Evolutionary conservation across 2,888 invertebrate genomes (phyloP).

Genomic region (Campopleginae sp.): DNA sequence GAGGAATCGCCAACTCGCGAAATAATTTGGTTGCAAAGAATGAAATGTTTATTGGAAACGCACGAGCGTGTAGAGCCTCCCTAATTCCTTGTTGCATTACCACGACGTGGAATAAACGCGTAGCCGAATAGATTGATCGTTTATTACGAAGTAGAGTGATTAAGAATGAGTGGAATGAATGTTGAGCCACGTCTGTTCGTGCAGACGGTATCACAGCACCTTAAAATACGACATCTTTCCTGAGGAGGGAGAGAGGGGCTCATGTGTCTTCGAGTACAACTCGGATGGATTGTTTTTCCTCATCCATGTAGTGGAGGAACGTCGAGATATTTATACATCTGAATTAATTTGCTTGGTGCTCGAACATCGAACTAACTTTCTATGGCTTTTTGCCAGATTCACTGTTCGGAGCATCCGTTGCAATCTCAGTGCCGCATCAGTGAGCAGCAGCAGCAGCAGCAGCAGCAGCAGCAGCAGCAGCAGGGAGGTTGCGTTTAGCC

Average conservation of each 20-base stretch:
- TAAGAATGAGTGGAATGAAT: background rate
- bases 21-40: background rate
- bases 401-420: conserved; percentile 71
- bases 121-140: background rate
- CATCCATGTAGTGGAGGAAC: conserved; percentile 10
- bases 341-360: conserved; percentile 77
- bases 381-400: conserved; percentile 70
- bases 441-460: background rate
- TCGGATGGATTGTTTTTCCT: conserved; percentile 25
- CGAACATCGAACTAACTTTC: conserved; percentile 74
- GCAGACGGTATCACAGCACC: background rate
- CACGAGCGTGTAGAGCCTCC: background rate
- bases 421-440: conserved; percentile 69
- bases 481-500: background rate
- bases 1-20: background rate
- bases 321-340: conserved; percentile 76
- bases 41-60: background rate
- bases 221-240: conserved; percentile 9
- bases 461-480: background rate
- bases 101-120: background rate
- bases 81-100: background rate
- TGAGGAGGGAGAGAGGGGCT: background rate
- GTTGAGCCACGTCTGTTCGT: background rate
- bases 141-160: background rate
- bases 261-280: background rate